Evolutionary conservation across 2,113 vertebrate genomes (phyloP).

Genomic region (Poecile atricapillus): DNA sequence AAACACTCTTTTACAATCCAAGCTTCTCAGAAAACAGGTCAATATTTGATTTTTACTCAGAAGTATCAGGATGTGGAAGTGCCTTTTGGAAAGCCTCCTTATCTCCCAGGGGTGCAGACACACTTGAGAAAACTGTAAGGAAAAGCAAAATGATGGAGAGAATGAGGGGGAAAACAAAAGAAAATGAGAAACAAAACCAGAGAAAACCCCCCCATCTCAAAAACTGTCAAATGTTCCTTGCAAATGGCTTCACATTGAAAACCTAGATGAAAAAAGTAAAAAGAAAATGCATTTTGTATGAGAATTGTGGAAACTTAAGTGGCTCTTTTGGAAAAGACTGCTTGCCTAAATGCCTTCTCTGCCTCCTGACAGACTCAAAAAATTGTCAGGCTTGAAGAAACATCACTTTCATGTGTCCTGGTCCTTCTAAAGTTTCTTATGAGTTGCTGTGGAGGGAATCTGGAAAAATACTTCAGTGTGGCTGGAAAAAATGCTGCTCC

Average conservation of each 20-base stretch:
- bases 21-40: constrained; percentile 63
- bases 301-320: background rate
- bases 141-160: constrained; percentile 28
- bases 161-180: background rate
- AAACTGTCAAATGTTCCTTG: background rate
- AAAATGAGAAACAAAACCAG: background rate
- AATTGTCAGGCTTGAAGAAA: background rate
- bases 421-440: background rate
- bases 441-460: background rate
- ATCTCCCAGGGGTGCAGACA: constrained; percentile 21
- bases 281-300: background rate
- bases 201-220: background rate
- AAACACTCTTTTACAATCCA: constrained; percentile 56
- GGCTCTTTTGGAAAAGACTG: background rate
- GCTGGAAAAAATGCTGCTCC: background rate
- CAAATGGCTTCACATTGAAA: background rate
- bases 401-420: background rate
- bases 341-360: background rate
- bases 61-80: constrained; percentile 65
- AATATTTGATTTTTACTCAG: constrained; percentile 68
- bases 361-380: constrained; percentile 41
- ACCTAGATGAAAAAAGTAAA: background rate
- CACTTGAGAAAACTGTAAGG: constrained; percentile 62
- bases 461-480: background rate
- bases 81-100: constrained; percentile 56